Conservation (phyloP, 2,113 vertebrate species). For the Sitta europaea region DNA sequence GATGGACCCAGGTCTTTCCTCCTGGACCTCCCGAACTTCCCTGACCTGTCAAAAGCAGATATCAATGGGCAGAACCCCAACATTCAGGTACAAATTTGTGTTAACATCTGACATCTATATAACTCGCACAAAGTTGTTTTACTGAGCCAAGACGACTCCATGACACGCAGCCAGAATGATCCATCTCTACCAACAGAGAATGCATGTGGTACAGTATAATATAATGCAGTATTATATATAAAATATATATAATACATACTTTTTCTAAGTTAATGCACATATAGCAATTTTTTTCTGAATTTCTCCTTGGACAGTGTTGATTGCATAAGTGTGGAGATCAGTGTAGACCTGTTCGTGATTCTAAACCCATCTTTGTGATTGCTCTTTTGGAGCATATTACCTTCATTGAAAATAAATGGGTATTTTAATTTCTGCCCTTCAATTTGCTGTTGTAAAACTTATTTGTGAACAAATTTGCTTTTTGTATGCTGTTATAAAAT, state of each 20-base stretch:
- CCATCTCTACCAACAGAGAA: background rate
- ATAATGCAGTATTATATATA: too few species aligned
- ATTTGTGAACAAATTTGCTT: background rate
- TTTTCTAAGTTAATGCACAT: background rate
- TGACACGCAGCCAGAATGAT: background rate
- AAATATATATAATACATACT: background rate
- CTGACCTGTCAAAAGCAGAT: slow-evolving; percentile 94
- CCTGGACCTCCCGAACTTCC: slow-evolving; percentile 93
- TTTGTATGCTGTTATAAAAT: background rate
- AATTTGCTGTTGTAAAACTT: background rate
- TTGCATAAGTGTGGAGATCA: background rate
- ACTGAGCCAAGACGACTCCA: background rate
- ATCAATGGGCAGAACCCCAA: slow-evolving; percentile 97
- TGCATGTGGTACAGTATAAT: background rate
- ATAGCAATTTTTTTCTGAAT: background rate
- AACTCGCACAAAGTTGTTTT: background rate
- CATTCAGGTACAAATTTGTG: slow-evolving; percentile 84
- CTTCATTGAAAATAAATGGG: background rate
- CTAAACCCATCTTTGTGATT: background rate
- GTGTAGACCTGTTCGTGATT: background rate
- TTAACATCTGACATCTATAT: background rate
- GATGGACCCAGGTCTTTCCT: slow-evolving; percentile 89
- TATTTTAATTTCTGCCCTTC: background rate
- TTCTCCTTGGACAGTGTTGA: background rate
- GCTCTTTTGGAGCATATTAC: background rate